These are phyloP conservation scores for Monopis laevigella DNA, from an alignment of 2,888 invertebrate genomes.

Conservation along the genomic window DNA sequence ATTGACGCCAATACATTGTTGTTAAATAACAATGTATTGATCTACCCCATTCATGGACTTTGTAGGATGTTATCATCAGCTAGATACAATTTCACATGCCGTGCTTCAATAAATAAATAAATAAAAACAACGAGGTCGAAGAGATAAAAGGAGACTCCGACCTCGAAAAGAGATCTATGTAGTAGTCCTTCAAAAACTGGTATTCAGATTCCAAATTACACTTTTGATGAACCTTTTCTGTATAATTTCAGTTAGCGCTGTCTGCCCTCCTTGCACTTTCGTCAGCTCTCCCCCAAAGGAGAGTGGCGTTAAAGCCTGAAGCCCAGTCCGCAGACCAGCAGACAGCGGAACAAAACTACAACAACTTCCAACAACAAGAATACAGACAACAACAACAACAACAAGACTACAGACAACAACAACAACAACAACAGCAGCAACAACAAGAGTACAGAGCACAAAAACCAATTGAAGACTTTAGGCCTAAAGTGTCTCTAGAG, in stretches of 20 bases:
- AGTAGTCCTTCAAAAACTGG: too few relatives aligned
- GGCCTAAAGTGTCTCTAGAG: constrained; percentile 52
- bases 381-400: constrained; percentile 35
- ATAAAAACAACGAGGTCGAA: too few relatives aligned
- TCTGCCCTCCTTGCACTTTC: constrained; percentile 44
- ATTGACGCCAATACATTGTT: too few relatives aligned
- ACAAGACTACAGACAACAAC: constrained; percentile 44
- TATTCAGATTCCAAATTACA: too few relatives aligned
- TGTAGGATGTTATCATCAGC: too few relatives aligned
- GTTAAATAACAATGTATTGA: too few relatives aligned
- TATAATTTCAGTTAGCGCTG: constrained; percentile 42
- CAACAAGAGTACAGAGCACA: constrained; percentile 42
- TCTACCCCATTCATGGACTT: too few relatives aligned
- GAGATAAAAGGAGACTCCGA: too few relatives aligned
- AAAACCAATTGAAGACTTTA: constrained; percentile 51
- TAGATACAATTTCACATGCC: too few relatives aligned
- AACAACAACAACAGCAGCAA: constrained; percentile 33
- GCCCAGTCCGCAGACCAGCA: constrained; percentile 37
- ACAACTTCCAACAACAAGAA: constrained; percentile 30
- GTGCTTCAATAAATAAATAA: too few relatives aligned
- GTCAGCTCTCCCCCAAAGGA: constrained; percentile 54
- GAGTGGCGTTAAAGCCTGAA: constrained; percentile 40
- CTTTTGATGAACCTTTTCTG: neutral
- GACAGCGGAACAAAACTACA: constrained; percentile 47
- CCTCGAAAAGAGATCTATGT: too few relatives aligned